Base-by-base conservation (phyloP, 2,113 vertebrate genomes). In the Eleginops maclovinus region DNA sequence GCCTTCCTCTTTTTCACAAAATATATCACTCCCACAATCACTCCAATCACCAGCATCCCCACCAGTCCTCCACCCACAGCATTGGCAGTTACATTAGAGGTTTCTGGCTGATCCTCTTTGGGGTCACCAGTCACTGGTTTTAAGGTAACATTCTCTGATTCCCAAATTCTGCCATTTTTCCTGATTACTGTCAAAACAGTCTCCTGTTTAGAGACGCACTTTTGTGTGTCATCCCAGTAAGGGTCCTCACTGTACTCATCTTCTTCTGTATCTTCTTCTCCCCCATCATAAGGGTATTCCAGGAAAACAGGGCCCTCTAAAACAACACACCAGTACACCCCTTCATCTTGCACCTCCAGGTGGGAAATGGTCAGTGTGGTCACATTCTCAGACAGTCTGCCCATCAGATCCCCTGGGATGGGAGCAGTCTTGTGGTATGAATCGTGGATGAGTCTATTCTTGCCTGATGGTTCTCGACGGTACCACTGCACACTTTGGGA, bases 281-380 rank as follows among this genome's bases (percentile, higher is more conserved):
- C 15, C 7, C 80, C 22, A 10, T 77, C 24, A 8, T 58, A 66
- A 2, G 0, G 0, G 4, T 72, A 53, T 3, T 85, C 65, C 26
- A 66, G 3, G 0, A 65, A 62, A 0, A 41, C 19, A 1, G 16
- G 0, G 8, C 3, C 22, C 12, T 15, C 36, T 11, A 89, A 49
- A 50, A 89, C 88, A 47, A 91, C 64, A n/a, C 94, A 95, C 44
- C 64, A 63, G 83, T 94, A 95, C 50, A 14, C 14, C 4, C 87
- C 82, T 21, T 1, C 15, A 40, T 95, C 92, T 3, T 62, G 36
- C 19, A 2, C 4, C 5, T 56, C 17, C 3, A 92, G 50, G 4
- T 83, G 4, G 12, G 50, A 63, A 36, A 95, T 82, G 0, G 2
- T 76, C 24, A 95, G 77, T 1, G 44, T 60, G n/a, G 19, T 67